Evolutionary conservation across 2,113 vertebrate genomes (phyloP).

Genomic region (Probosciger aterrimus): DNA sequence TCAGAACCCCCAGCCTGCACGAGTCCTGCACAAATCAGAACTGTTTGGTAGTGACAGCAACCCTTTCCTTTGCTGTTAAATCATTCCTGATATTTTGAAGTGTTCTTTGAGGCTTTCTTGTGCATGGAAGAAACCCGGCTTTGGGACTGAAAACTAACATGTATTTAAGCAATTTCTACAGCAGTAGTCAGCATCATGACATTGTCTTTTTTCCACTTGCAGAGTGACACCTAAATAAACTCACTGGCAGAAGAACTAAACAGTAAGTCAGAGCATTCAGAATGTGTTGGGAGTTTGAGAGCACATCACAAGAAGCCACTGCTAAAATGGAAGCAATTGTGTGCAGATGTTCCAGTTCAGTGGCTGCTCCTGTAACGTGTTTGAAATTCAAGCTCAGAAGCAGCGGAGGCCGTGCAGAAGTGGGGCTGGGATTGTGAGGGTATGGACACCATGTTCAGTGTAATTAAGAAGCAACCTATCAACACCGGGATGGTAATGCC

Average conservation of each 20-base stretch:
- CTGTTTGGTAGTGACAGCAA: background rate
- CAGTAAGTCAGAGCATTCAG: background rate
- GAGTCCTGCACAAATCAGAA: background rate
- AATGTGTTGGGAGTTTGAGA: background rate
- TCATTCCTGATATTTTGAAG: background rate
- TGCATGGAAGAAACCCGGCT: background rate
- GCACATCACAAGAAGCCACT: background rate
- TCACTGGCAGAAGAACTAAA: background rate
- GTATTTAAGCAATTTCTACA: background rate
- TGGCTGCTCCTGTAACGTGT: background rate
- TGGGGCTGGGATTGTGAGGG: slow-evolving; percentile 33
- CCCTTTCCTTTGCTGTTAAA: background rate
- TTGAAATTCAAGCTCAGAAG: background rate
- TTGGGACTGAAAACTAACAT: background rate
- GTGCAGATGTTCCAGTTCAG: background rate
- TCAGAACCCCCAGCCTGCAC: background rate
- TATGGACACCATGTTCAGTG: slow-evolving; percentile 53
- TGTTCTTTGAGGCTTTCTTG: background rate
- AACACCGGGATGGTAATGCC: slow-evolving; percentile 57
- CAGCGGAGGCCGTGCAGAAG: background rate
- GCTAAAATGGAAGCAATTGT: background rate
- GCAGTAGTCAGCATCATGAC: background rate
- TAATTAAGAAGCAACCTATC: slow-evolving; percentile 79
- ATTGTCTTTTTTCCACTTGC: background rate
- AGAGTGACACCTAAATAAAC: background rate